A percentile compares a stretch with the other conserved stretches of the same genome.
Evolutionary conservation across 2,888 invertebrate genomes (phyloP).

Genomic region (Polia nebulosa): DNA sequence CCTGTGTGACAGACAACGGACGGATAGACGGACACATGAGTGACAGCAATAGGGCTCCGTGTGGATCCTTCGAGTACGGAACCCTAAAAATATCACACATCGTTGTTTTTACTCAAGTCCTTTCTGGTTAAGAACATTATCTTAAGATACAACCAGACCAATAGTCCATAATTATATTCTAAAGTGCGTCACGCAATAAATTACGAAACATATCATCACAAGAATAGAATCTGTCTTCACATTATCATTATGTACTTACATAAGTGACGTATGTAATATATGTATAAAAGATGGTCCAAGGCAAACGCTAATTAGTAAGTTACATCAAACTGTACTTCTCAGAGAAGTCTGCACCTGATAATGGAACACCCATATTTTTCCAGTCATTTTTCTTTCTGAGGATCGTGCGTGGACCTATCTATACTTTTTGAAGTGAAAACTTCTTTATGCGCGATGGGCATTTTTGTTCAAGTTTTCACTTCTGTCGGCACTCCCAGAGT

Average conservation of each 20-base stretch:
- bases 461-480: too few species aligned
- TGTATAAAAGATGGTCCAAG: conserved; percentile 23
- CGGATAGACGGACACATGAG: too few species aligned
- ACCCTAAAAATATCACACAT: too few species aligned
- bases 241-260: conserved; percentile 38
- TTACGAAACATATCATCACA: conserved; percentile 12
- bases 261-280: conserved; percentile 29
- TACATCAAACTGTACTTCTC: neutral
- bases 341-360: neutral
- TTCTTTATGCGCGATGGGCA: too few species aligned
- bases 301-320: conserved; percentile 10
- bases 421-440: too few species aligned
- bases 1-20: too few species aligned
- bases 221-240: conserved; percentile 37
- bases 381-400: neutral
- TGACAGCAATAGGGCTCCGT: too few species aligned
- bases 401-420: too few species aligned
- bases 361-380: neutral
- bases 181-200: conserved; percentile 39
- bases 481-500: too few species aligned
- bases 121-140: neutral
- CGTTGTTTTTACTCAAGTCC: neutral
- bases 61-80: too few species aligned
- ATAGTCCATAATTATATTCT: conserved; percentile 16
- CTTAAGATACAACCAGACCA: neutral